Percentiles rank a stretch among this genome's conserved stretches.
Evolutionary conservation across 2,888 invertebrate genomes (phyloP).

Genomic region (Andrena fulva): DNA sequence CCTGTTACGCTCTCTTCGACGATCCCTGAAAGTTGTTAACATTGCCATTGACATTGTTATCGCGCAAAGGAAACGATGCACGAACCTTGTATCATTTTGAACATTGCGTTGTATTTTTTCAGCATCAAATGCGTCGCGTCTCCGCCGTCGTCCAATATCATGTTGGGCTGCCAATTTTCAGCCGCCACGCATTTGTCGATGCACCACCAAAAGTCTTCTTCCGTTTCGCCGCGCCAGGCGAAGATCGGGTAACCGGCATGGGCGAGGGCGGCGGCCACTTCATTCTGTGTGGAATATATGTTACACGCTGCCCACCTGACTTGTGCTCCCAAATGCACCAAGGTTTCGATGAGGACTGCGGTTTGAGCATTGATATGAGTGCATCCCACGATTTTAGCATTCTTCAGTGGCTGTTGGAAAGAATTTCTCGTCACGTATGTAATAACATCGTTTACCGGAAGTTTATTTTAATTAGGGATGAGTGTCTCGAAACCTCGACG

Average conservation of each 20-base stretch:
- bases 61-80: not conserved
- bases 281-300: slow-evolving; percentile 99
- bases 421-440: slow-evolving; percentile 13
- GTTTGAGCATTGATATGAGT: slow-evolving; percentile 99
- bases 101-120: slow-evolving; percentile 97
- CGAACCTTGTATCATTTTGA: slow-evolving; percentile 94
- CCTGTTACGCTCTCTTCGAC: slow-evolving; percentile 99
- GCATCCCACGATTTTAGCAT: slow-evolving; percentile 98
- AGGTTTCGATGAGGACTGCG: slow-evolving; percentile 96
- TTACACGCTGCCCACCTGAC: slow-evolving; percentile 99
- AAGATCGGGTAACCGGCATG: slow-evolving; percentile 96
- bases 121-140: slow-evolving; percentile 98
- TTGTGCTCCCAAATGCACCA: slow-evolving; percentile 94
- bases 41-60: not conserved
- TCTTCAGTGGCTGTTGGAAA: slow-evolving; percentile 90
- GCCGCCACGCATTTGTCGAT: slow-evolving; percentile 97
- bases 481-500: too few relatives aligned
- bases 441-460: not conserved
- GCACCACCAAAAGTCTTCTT: slow-evolving; percentile 99
- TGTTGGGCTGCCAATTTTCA: slow-evolving; percentile 98
- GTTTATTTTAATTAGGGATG: not conserved
- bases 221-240: slow-evolving; percentile 98
- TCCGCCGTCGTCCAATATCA: slow-evolving; percentile 98
- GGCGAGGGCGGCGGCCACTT: slow-evolving; percentile 97
- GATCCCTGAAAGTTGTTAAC: slow-evolving; percentile 88